Evolutionary conservation across 2,888 invertebrate species (phyloP).

Genomic region (Saturnia japonica): DNA sequence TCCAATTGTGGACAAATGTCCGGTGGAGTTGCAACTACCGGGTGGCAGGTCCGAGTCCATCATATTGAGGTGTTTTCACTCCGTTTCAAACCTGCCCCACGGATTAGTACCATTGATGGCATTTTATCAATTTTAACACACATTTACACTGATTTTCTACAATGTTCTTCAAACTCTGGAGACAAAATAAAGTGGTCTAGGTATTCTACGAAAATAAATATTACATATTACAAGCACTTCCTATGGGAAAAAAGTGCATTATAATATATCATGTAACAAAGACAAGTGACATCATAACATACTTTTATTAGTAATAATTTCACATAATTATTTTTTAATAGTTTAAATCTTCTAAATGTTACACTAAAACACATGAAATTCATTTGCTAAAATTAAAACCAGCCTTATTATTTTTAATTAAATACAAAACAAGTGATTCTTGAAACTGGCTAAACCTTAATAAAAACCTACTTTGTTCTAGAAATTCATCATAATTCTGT

Average conservation of each 20-base stretch:
- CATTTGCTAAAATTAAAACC: background rate
- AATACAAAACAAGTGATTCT: background rate
- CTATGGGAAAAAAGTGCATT: background rate
- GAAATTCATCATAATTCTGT: background rate
- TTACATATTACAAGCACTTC: background rate
- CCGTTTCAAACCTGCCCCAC: slow-evolving; percentile 39
- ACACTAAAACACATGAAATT: background rate
- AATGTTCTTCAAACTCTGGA: slow-evolving; percentile 16
- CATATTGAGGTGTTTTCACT: slow-evolving; percentile 56
- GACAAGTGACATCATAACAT: background rate
- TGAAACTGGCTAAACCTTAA: background rate
- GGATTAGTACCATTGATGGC: slow-evolving; percentile 41
- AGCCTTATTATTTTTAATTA: background rate
- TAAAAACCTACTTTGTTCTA: background rate
- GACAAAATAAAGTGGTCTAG: background rate
- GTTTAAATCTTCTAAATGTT: background rate
- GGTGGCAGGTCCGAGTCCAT: slow-evolving; percentile 79
- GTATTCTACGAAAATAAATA: background rate
- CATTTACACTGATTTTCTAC: slow-evolving; percentile 39
- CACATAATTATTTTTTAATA: background rate
- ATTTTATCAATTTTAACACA: slow-evolving; percentile 46
- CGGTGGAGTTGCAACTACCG: slow-evolving; percentile 79
- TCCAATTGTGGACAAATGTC: slow-evolving; percentile 78
- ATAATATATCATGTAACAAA: background rate
- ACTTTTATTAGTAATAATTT: background rate